Evolutionary conservation across 1,140 invertebrate genomes (phyloP), one percentile per base, ranked within the genome.

Genomic region (Drosophila cardini): DNA sequence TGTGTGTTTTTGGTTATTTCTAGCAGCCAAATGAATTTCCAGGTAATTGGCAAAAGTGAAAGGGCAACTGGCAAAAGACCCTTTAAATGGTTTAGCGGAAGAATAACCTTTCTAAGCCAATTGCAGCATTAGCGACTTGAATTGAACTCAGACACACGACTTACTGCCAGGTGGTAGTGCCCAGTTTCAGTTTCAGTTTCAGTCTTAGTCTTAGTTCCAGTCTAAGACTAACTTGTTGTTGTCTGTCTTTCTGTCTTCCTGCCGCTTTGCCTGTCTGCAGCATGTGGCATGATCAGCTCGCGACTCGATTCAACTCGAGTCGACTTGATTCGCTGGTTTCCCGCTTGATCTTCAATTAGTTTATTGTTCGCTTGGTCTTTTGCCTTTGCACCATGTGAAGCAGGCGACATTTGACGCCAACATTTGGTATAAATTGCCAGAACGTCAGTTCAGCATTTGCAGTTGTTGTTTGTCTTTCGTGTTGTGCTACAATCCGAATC

Each of bases 31-130:
- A 74, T 77, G 77, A 80, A 69, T 80, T 78, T 72, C 72, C 83
- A 80, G 69, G 89, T 79, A 87, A 87, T 80, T 87, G 80, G 16
- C 58, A 82, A 89, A 89, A 89, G 84, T 89, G 84, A 89, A 89
- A 89, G 84, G 84, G 84, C 84, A 89, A 65, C 21, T 38, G 56
- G 15, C 68, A 32, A 7, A 52, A 34, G 15, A 52, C 85, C 84
- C 84, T 89, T 89, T 84, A 89, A 84, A 80, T 84, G 74, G 84
- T 89, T 89, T 78, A 75, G 80, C 84, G 84, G 84, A 89, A 89
- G 84, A 89, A 89, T 89, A 89, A 89, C 84, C 84, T 89, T 89
- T 89, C 85, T 89, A 80, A 89, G 84, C 73, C 79, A 69, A 76
- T 63, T 40, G 68, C 72, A 72, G 72, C 3, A 4, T 40, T 40